phyloP scores from a whole-genome alignment of 2,113 vertebrate species.

The Scartelaos histophorus region DNA sequence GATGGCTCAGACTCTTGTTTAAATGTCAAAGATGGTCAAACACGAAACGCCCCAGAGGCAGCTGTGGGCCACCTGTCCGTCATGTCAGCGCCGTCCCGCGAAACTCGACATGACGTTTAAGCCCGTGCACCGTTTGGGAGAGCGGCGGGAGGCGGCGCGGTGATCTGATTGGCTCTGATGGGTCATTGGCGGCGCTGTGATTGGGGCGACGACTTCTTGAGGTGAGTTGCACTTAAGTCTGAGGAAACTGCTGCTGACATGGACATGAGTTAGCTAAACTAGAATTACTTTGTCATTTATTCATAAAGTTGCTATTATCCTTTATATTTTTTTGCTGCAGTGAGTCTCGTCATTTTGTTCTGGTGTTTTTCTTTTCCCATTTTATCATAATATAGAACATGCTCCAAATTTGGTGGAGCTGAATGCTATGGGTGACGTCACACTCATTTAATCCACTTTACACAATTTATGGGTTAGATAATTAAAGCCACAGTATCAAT shows the following conservation, averaged over 20 bases:
- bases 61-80: constrained; percentile 74
- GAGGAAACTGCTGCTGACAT: background rate
- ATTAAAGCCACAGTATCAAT: no score
- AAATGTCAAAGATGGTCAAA: constrained; percentile 76
- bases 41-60: constrained; percentile 64
- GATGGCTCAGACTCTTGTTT: constrained; percentile 41
- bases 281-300: background rate
- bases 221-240: constrained; percentile 36
- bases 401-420: no score
- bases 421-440: no score
- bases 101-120: constrained; percentile 66
- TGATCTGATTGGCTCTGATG: constrained; percentile 64
- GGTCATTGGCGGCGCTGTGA: constrained; percentile 37
- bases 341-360: no score
- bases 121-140: constrained; percentile 51
- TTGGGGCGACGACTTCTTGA: constrained; percentile 42
- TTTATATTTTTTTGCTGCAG: no score
- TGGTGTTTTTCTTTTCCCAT: no score
- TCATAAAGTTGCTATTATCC: background rate
- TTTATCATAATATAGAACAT: no score
- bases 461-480: no score
- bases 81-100: constrained; percentile 56
- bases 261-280: background rate
- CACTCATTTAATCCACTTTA: no score
- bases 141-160: constrained; percentile 44